Evolutionary conservation across 2,888 invertebrate species (phyloP).

Genomic region (Herminia tarsipennalis): DNA sequence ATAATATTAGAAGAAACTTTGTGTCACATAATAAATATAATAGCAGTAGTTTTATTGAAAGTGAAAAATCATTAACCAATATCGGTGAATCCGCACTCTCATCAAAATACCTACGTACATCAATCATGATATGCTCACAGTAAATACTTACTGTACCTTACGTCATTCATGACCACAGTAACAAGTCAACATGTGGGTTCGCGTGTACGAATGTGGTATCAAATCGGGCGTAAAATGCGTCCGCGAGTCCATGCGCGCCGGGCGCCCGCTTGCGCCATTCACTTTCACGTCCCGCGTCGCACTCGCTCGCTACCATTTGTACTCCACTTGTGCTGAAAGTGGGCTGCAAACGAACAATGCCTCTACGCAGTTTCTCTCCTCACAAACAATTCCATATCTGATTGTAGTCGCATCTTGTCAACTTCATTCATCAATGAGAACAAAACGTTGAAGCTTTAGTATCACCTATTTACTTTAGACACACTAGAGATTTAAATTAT

Average conservation of each 20-base stretch:
- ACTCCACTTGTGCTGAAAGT: constrained; percentile 71
- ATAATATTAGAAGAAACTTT: too few relatives aligned
- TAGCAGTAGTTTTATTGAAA: constrained; percentile 18
- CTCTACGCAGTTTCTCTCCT: constrained; percentile 75
- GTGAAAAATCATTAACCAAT: constrained; percentile 18
- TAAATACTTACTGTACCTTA: constrained; percentile 48
- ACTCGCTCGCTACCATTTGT: constrained; percentile 52
- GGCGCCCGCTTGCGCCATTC: constrained; percentile 72
- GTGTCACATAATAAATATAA: too few relatives aligned
- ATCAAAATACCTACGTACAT: constrained; percentile 48
- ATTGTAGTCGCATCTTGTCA: constrained; percentile 50
- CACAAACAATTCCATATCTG: constrained; percentile 68
- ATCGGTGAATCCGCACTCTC: constrained; percentile 36
- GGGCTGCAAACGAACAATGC: constrained; percentile 76
- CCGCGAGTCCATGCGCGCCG: constrained; percentile 55
- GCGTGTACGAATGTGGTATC: constrained; percentile 69
- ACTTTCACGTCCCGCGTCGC: constrained; percentile 70
- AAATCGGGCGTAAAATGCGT: constrained; percentile 74
- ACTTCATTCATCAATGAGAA: constrained; percentile 14
- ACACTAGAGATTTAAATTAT: too few relatives aligned
- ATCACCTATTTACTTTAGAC: too few relatives aligned
- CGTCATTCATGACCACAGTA: constrained; percentile 56
- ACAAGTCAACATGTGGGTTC: constrained; percentile 53
- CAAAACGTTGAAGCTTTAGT: too few relatives aligned
- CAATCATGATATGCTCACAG: constrained; percentile 23